A percentile compares a stretch with the other conserved stretches of the same genome.
Conservation (phyloP, 2,888 invertebrate genomes). For the Perithous albicinctus region DNA sequence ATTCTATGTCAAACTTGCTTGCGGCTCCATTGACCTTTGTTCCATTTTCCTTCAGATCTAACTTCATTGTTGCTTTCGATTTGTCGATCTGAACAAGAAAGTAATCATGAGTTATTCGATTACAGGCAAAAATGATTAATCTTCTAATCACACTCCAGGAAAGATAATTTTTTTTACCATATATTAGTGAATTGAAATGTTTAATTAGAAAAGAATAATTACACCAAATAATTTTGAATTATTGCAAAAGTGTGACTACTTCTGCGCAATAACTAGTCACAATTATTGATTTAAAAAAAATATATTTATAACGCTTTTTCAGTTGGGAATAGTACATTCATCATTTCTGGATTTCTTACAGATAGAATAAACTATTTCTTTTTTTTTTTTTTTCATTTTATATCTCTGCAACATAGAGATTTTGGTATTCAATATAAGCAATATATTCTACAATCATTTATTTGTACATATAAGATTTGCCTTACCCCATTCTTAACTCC, state of each 20-base stretch:
- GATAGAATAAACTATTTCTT: background rate
- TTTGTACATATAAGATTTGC: constrained; percentile 25
- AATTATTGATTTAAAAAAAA: too few relatives aligned
- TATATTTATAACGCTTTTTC: too few relatives aligned
- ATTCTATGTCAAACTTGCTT: constrained; percentile 87
- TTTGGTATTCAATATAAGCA: background rate
- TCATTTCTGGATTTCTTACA: too few relatives aligned
- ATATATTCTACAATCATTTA: background rate
- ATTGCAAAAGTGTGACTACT: too few relatives aligned
- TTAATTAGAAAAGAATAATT: too few relatives aligned
- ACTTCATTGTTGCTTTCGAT: constrained; percentile 74
- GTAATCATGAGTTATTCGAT: background rate
- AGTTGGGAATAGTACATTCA: too few relatives aligned
- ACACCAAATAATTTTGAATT: too few relatives aligned
- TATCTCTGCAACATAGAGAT: background rate
- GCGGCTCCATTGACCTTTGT: constrained; percentile 47
- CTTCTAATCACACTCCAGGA: too few relatives aligned
- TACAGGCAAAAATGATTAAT: too few relatives aligned
- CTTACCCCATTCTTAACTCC: constrained; percentile 72
- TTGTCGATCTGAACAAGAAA: constrained; percentile 71
- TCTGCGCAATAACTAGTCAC: too few relatives aligned
- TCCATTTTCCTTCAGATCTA: constrained; percentile 74
- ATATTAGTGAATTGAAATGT: too few relatives aligned
- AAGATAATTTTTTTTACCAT: too few relatives aligned
- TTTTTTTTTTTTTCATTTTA: background rate